Evolutionary conservation across 2,797 vertebrate species (phyloP).

Genomic region (Alcedo quadribrachys): DNA sequence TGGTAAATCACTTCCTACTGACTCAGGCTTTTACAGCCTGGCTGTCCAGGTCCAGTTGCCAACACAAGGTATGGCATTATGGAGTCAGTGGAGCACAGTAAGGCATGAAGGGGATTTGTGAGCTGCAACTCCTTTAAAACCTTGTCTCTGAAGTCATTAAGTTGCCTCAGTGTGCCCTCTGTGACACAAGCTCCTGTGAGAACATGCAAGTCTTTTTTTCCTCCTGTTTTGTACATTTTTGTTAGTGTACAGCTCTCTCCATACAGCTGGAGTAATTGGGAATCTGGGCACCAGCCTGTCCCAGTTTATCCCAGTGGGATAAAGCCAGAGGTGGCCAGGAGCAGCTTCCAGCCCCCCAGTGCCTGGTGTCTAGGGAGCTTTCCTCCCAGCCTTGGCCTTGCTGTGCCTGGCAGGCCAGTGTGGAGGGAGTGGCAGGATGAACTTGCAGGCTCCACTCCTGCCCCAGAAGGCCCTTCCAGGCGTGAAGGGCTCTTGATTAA

Average conservation of each 20-base stretch:
- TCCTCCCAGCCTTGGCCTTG: background rate
- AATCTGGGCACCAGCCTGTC: accelerated
- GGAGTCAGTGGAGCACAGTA: background rate
- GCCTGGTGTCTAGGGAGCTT: background rate
- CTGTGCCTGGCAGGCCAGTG: background rate
- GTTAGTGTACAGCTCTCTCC: background rate
- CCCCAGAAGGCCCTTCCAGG: background rate
- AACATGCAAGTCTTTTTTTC: no score
- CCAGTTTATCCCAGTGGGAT: background rate
- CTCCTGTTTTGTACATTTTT: accelerated
- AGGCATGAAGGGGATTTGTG: background rate
- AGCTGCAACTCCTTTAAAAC: background rate
- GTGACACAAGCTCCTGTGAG: no score
- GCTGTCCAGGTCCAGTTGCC: background rate
- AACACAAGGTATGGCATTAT: background rate
- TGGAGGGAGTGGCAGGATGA: background rate
- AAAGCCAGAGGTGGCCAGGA: background rate
- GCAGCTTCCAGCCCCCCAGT: background rate
- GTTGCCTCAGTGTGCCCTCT: background rate
- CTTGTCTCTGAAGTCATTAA: background rate
- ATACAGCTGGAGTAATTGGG: no score
- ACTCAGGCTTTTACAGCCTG: background rate
- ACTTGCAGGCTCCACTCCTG: background rate
- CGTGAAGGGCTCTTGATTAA: background rate
- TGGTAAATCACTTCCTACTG: background rate